Percentiles rank a stretch among this genome's conserved stretches.
Conservation (phyloP, 1,140 invertebrate species). For the Aphaenogaster rudis region DNA sequence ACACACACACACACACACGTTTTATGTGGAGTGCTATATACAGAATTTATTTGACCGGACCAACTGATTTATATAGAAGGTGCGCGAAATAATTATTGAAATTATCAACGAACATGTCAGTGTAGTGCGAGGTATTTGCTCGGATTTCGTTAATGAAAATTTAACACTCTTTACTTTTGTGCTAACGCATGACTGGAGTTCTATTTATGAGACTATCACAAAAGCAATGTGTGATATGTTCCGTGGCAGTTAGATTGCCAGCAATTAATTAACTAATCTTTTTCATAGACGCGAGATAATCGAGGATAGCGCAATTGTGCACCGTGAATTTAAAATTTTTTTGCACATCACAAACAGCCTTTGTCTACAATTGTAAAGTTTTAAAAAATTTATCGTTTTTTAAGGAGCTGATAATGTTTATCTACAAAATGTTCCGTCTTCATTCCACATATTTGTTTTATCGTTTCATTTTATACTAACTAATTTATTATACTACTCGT, state of each 20-base stretch:
- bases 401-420: conserved; percentile 69
- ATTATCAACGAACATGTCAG: conserved; percentile 59
- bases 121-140: conserved; percentile 40
- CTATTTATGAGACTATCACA: background rate
- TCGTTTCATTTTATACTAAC: background rate
- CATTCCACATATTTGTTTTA: conserved; percentile 9
- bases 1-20: too few relatives aligned
- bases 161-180: conserved; percentile 67
- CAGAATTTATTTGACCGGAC: conserved; percentile 75
- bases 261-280: background rate
- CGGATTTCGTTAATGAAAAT: conserved; percentile 81
- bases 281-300: background rate
- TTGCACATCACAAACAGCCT: background rate
- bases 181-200: background rate
- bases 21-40: conserved; percentile 60
- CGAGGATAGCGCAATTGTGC: background rate
- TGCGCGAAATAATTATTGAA: conserved; percentile 77
- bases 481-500: conserved; percentile 14
- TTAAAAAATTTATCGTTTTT: conserved; percentile 43
- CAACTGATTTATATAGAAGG: conserved; percentile 77
- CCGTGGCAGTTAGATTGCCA: conserved; percentile 2
- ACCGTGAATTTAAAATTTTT: background rate
- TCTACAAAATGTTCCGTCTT: conserved; percentile 43
- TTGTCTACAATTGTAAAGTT: background rate
- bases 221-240: background rate